These are phyloP conservation scores for human (Homo sapiens) DNA, from an alignment of 2,113 vertebrate species.

Conservation along the genomic window DNA sequence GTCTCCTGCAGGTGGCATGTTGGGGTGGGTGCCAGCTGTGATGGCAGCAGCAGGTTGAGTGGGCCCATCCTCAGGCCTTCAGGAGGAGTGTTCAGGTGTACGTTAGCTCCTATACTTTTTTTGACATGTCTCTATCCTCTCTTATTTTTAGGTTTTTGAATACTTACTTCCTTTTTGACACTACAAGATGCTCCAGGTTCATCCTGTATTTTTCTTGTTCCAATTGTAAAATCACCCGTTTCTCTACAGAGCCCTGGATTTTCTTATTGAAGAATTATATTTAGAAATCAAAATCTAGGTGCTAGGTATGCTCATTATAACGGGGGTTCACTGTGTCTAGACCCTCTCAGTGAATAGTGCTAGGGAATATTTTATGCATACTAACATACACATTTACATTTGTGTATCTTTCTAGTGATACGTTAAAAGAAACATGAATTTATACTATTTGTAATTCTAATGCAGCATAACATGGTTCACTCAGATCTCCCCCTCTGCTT, in stretches of 20 bases:
- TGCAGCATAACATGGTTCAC: not conserved
- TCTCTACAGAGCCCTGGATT: not conserved
- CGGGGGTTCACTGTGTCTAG: not conserved
- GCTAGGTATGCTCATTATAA: not conserved
- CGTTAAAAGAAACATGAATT: slow-evolving; percentile 11
- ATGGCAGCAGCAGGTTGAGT: not conserved
- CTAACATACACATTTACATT: not conserved
- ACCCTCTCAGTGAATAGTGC: not conserved
- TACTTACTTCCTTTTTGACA: not conserved
- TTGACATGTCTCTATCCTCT: not conserved
- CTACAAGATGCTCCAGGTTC: not conserved
- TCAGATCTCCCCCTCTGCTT: not conserved
- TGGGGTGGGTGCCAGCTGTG: not conserved
- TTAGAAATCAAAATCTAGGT: not conserved
- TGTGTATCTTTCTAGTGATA: not conserved
- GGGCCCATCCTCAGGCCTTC: not conserved
- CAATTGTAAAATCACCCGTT: not conserved
- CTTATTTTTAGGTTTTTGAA: not conserved
- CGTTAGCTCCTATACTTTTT: not conserved
- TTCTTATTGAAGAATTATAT: not conserved
- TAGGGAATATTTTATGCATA: not conserved
- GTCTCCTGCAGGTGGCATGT: not conserved
- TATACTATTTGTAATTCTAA: not conserved
- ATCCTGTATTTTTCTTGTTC: not conserved
- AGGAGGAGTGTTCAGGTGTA: not conserved